A percentile compares a stretch with the other conserved stretches of the same genome.
Conservation (phyloP, 2,888 invertebrate species). For the Limnephilus auricula region DNA sequence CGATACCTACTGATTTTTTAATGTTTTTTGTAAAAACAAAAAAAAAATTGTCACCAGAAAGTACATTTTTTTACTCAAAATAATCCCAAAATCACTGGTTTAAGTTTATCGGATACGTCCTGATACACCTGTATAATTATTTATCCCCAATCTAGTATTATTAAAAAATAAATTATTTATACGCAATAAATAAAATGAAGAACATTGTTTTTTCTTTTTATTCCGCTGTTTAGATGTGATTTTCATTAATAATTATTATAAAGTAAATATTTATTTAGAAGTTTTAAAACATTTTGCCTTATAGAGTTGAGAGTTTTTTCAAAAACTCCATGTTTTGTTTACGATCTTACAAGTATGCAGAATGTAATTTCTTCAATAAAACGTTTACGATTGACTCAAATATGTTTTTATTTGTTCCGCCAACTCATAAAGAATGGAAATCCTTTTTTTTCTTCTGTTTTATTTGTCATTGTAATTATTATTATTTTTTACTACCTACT, state of each 20-base stretch:
- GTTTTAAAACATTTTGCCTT: constrained; percentile 62
- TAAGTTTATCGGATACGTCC: too few relatives aligned
- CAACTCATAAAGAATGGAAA: background rate
- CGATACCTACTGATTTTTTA: too few relatives aligned
- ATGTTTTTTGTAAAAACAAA: too few relatives aligned
- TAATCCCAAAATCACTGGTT: too few relatives aligned
- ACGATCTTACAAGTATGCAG: constrained; percentile 31
- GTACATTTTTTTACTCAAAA: too few relatives aligned
- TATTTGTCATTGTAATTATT: background rate
- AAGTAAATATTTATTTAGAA: constrained; percentile 32
- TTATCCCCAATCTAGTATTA: background rate
- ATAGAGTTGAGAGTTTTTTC: constrained; percentile 57
- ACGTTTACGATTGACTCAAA: constrained; percentile 35
- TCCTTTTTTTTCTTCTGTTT: background rate
- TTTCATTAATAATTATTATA: constrained; percentile 18
- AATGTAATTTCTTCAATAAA: constrained; percentile 52
- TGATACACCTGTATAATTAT: background rate
- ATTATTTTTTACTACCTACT: too few relatives aligned
- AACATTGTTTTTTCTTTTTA: background rate
- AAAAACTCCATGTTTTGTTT: constrained; percentile 10
- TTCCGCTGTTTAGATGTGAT: constrained; percentile 27
- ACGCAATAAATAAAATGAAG: background rate
- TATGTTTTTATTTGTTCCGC: constrained; percentile 2
- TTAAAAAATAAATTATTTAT: background rate
- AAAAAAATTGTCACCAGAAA: too few relatives aligned